These are phyloP conservation scores for Solea solea DNA, from an alignment of 2,113 vertebrate species.

Conservation along the genomic window DNA sequence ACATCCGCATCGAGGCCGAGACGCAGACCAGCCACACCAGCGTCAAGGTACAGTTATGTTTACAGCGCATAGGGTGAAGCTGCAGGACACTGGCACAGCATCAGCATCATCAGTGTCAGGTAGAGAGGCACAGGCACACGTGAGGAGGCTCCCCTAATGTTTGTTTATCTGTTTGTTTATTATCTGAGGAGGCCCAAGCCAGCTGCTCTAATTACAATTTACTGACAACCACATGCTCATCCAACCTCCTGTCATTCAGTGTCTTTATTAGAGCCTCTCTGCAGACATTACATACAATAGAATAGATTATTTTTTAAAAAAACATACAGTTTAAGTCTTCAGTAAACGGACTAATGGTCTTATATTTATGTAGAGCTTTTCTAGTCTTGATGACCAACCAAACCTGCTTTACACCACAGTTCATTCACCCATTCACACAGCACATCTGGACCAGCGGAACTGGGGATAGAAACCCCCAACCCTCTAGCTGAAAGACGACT, in stretches of 20 bases:
- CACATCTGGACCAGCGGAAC: no score
- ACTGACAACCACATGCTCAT: not conserved
- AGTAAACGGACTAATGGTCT: no score
- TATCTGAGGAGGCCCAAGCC: slow-evolving; percentile 34
- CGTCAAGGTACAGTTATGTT: slow-evolving; percentile 81
- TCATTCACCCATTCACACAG: no score
- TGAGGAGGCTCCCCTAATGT: slow-evolving; percentile 18
- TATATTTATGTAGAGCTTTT: no score
- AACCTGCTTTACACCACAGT: no score
- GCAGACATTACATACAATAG: not conserved
- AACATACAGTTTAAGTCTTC: no score
- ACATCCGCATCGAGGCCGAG: slow-evolving; percentile 89
- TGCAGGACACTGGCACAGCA: not conserved
- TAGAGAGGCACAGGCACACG: not conserved
- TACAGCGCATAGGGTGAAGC: no score
- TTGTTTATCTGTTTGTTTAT: slow-evolving; percentile 18
- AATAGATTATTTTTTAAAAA: no score
- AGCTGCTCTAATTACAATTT: not conserved
- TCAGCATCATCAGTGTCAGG: slow-evolving; percentile 14
- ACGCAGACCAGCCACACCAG: slow-evolving; percentile 89
- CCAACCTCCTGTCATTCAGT: not conserved
- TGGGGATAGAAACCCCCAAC: no score
- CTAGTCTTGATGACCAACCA: no score
- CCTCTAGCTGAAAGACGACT: no score
- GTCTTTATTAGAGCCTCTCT: not conserved